Percentiles rank a stretch among this genome's conserved stretches.
Conservation (phyloP, 2,888 invertebrate species). For the Gymnoscelis rufifasciata region DNA sequence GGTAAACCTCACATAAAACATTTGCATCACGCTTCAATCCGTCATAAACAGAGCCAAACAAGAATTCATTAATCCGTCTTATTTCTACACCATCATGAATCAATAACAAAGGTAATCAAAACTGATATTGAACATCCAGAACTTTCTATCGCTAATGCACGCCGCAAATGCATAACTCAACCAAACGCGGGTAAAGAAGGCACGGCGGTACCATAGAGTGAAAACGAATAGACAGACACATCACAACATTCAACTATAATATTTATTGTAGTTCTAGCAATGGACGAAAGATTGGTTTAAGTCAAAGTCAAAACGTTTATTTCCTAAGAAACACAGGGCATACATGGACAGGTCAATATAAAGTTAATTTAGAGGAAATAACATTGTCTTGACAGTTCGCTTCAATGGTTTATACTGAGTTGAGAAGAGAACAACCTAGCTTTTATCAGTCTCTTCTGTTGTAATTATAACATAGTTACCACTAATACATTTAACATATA, state of each 20-base stretch:
- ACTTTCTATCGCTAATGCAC: conserved; percentile 28
- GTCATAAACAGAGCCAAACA: too few species aligned
- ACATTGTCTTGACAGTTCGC: too few species aligned
- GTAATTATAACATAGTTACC: too few species aligned
- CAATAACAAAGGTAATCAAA: conserved; percentile 18
- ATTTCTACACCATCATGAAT: conserved; percentile 11
- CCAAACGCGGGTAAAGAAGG: conserved; percentile 10
- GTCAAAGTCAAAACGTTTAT: too few species aligned
- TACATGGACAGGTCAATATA: too few species aligned
- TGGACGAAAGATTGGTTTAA: background rate
- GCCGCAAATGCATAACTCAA: conserved; percentile 22
- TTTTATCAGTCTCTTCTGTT: too few species aligned
- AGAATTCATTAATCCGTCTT: conserved; percentile 2
- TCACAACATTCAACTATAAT: background rate
- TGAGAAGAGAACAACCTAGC: too few species aligned
- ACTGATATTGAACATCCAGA: conserved; percentile 22
- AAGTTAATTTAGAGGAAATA: too few species aligned
- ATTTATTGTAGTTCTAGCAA: background rate
- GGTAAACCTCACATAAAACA: background rate
- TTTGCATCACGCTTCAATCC: too few species aligned
- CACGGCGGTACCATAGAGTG: conserved; percentile 12
- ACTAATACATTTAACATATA: too few species aligned
- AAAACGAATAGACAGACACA: background rate
- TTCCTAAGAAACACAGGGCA: too few species aligned
- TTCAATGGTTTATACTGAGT: too few species aligned